Evolutionary conservation across 2,113 vertebrate species (phyloP).

Genomic region (Trichomycterus rosablanca): DNA sequence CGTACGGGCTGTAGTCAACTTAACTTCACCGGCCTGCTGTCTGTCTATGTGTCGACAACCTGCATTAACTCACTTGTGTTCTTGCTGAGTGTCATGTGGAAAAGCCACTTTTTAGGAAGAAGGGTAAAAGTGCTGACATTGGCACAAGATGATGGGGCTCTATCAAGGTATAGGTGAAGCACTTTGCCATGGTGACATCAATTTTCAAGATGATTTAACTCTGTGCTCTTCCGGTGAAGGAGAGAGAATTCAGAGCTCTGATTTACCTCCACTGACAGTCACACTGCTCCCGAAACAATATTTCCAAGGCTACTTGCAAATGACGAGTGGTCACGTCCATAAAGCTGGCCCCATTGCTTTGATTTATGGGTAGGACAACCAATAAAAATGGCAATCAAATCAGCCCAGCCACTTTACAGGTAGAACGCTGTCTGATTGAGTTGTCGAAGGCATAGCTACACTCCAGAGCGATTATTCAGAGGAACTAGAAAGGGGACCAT

Average conservation of each 20-base stretch:
- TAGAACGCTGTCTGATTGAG: constrained; percentile 79
- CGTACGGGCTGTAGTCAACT: too few relatives aligned
- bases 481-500: constrained; percentile 67
- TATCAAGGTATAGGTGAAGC: constrained; percentile 72
- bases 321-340: constrained; percentile 77
- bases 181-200: constrained; percentile 73
- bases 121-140: constrained; percentile 77
- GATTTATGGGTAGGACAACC: constrained; percentile 75
- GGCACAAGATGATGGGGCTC: constrained; percentile 72
- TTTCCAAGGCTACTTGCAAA: constrained; percentile 78
- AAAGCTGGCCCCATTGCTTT: constrained; percentile 75
- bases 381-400: constrained; percentile 84
- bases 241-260: constrained; percentile 72
- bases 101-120: constrained; percentile 54
- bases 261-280: constrained; percentile 75
- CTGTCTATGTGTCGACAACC: too few relatives aligned
- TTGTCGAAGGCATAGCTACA: constrained; percentile 78
- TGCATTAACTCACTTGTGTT: too few relatives aligned
- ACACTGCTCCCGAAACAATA: constrained; percentile 72
- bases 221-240: constrained; percentile 60
- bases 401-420: constrained; percentile 80
- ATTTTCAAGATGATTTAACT: constrained; percentile 82
- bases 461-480: constrained; percentile 76
- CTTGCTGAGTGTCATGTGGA: constrained; percentile 12
- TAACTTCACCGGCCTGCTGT: too few relatives aligned